These are phyloP conservation scores for Heloderma charlesbogerti DNA, from an alignment of 2,113 vertebrate genomes.

Conservation along the genomic window DNA sequence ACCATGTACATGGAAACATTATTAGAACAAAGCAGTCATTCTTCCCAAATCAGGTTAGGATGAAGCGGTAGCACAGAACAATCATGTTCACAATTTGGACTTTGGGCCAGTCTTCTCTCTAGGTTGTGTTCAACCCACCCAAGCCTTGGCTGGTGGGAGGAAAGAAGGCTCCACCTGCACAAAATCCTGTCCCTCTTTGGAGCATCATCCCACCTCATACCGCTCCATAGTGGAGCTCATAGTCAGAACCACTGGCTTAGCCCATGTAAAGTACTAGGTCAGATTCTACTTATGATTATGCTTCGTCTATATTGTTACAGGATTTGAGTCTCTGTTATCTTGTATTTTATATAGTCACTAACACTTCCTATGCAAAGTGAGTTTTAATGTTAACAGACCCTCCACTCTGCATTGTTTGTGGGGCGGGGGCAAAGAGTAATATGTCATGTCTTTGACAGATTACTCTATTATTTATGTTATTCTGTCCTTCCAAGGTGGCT, in stretches of 20 bases:
- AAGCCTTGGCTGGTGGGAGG: not conserved
- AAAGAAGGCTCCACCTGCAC: not conserved
- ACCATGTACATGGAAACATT: not conserved
- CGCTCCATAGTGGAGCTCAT: not conserved
- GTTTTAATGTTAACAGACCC: not conserved
- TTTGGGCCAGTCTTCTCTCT: not conserved
- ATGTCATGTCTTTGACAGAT: not conserved
- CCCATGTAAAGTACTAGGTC: not conserved
- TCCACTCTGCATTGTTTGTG: not conserved
- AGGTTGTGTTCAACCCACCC: not conserved
- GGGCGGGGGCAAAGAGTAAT: not conserved
- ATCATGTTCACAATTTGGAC: not conserved
- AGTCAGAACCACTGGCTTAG: not conserved
- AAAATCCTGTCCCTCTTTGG: not conserved
- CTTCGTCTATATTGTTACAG: not conserved
- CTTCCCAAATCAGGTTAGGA: not conserved
- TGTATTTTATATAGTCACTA: not conserved
- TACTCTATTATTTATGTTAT: not conserved
- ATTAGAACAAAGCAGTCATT: not conserved
- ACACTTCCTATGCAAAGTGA: slow-evolving; percentile 3
- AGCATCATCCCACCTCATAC: too few species aligned
- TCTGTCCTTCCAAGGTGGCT: not conserved
- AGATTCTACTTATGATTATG: not conserved
- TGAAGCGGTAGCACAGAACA: not conserved
- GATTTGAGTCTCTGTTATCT: not conserved